Conservation (phyloP, 2,888 invertebrate species). For the Patella caerulea region DNA sequence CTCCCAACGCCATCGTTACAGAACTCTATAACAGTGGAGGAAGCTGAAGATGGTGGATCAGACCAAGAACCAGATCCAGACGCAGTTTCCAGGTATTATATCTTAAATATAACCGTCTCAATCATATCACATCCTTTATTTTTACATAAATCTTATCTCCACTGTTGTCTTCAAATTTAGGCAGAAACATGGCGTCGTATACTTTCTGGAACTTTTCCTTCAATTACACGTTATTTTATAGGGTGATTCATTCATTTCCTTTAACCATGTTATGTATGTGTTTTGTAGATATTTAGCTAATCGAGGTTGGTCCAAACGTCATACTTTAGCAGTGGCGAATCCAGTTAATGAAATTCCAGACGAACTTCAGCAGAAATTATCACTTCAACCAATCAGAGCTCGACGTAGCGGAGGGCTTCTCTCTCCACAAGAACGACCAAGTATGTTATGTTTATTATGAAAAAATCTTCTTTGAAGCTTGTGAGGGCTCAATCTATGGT, state of each 20-base stretch:
- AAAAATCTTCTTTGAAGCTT: too few species aligned
- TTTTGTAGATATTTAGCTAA: conserved; percentile 81
- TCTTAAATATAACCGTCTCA: too few species aligned
- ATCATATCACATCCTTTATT: too few species aligned
- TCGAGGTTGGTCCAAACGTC: conserved; percentile 82
- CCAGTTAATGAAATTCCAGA: conserved; percentile 78
- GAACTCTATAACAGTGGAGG: conserved; percentile 56
- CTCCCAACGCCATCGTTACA: conserved; percentile 49
- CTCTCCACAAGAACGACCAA: conserved; percentile 36
- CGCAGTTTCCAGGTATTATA: conserved; percentile 73
- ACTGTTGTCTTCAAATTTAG: too few species aligned
- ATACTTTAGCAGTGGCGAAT: conserved; percentile 81
- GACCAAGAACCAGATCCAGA: conserved; percentile 75
- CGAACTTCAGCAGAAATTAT: conserved; percentile 72
- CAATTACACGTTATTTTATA: too few species aligned
- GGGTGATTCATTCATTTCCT: too few species aligned
- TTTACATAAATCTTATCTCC: too few species aligned
- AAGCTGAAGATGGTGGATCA: conserved; percentile 55
- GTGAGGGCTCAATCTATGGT: too few species aligned
- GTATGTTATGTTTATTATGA: background rate
- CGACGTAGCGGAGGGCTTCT: conserved; percentile 74
- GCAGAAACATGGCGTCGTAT: too few species aligned
- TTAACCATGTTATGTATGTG: background rate
- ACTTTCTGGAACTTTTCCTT: too few species aligned
- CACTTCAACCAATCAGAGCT: conserved; percentile 75